Evolutionary conservation across 2,113 vertebrate genomes (phyloP), one percentile per base, ranked within the genome.

Genomic region (Sialia sialis): DNA sequence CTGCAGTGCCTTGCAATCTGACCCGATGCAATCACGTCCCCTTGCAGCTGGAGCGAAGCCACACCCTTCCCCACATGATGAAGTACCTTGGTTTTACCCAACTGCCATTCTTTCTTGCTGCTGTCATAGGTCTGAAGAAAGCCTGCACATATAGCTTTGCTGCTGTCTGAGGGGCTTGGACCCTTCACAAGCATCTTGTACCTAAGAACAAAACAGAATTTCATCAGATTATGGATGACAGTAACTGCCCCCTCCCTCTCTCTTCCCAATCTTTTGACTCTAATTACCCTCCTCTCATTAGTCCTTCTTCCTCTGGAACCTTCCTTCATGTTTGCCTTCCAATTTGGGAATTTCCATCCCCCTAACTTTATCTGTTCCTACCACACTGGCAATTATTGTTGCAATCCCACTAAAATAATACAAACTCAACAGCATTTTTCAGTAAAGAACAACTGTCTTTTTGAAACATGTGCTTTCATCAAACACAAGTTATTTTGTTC

Each of bases 51-150:
- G 49, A 75, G 25, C 11, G 5, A 91, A 83, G 36, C 74, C 52
- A 59, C 30, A 32, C 15, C 62, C 77, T 80, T 68, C 54, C 67
- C 66, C 62, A 84, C 18, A 30, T 34, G 76, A 60, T 30, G 59
- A 56, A 90, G 69, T 97, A 99, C 99, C 99, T 99, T 99, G 74
- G 98, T 98, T 96, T 98, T 99, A 44, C 99, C 99, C 90, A 99
- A 73, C 88, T 99, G 98, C 99, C 98, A 99, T 82, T 98, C 98
- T 73, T 91, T 98, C 91, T 95, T 98, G 64, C 90, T 92, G 89
- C 88, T 95, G 87, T 99, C 98, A 38, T 98, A 97, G 29, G 79
- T 93, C 49, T 95, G 95, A 83, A 99, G 98, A 73, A 99, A 97
- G 55, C 97, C 94, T 36, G 96, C 96, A 95, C 98, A 99, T 54